Evolutionary conservation across 2,797 vertebrate species (phyloP).

Genomic region (Adrianichthys oophorus): DNA sequence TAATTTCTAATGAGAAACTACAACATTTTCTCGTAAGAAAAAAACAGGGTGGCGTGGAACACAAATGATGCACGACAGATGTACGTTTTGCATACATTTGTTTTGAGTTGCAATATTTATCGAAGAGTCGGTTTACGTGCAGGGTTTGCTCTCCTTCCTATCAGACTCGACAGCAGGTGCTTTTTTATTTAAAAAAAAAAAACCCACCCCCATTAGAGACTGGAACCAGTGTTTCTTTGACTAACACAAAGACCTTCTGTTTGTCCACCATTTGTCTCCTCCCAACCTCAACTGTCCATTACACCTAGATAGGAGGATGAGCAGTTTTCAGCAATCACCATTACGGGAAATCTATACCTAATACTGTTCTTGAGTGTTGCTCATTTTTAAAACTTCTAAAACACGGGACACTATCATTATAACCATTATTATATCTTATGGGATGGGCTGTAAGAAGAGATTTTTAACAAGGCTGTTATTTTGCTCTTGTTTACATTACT

Average conservation of each 20-base stretch:
- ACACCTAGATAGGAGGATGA: slow-evolving; percentile 30
- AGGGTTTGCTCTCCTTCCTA: neutral
- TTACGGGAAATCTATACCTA: slow-evolving; percentile 77
- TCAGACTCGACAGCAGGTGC: slow-evolving; percentile 39
- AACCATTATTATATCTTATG: slow-evolving; percentile 20
- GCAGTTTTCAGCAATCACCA: slow-evolving; percentile 58
- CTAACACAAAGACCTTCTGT: slow-evolving; percentile 56
- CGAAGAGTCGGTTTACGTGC: neutral
- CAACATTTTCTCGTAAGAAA: too few relatives aligned
- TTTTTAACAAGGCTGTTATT: slow-evolving; percentile 5
- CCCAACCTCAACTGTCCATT: slow-evolving; percentile 36
- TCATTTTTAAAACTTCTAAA: slow-evolving; percentile 53
- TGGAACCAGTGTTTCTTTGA: slow-evolving; percentile 59
- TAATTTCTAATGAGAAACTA: too few relatives aligned
- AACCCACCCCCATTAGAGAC: slow-evolving; percentile 58
- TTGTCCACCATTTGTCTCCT: slow-evolving; percentile 68
- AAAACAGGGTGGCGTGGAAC: too few relatives aligned
- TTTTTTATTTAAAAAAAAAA: slow-evolving; percentile 12
- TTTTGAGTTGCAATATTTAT: neutral
- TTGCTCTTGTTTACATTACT: slow-evolving; percentile 14
- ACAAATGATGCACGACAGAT: too few relatives aligned
- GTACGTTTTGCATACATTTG: slow-evolving; percentile 4
- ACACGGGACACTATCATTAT: slow-evolving; percentile 25
- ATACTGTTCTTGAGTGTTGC: slow-evolving; percentile 61
- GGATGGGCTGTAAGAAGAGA: slow-evolving; percentile 16